Conservation (phyloP, 1,140 invertebrate species). For the Lasaia peninsularis region DNA sequence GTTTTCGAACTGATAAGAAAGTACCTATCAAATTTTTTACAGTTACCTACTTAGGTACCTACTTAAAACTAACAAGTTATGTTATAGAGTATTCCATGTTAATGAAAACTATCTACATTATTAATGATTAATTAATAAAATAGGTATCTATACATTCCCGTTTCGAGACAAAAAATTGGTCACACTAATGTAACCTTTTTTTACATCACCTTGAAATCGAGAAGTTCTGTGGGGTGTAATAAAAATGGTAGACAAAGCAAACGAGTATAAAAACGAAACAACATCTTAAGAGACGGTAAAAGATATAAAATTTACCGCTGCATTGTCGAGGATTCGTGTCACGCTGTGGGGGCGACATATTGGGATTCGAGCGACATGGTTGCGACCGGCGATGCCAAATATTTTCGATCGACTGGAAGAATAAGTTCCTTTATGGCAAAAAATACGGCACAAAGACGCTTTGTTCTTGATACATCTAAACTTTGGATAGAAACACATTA, state of each 20-base stretch:
- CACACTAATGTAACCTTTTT: neutral
- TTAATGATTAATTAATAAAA: too few relatives aligned
- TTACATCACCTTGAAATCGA: slow-evolving; percentile 20
- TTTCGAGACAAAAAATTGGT: too few relatives aligned
- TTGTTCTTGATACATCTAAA: neutral
- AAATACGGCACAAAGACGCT: neutral
- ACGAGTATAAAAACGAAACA: slow-evolving; percentile 24
- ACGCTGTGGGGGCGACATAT: slow-evolving; percentile 41
- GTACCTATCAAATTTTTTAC: too few relatives aligned
- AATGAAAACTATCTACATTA: too few relatives aligned
- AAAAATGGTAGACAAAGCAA: slow-evolving; percentile 18
- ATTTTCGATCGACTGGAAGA: slow-evolving; percentile 8
- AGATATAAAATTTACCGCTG: slow-evolving; percentile 38
- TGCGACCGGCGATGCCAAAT: slow-evolving; percentile 24
- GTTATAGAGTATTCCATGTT: too few relatives aligned
- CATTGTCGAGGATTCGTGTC: slow-evolving; percentile 35
- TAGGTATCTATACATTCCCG: too few relatives aligned
- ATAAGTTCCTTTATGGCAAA: neutral
- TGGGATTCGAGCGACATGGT: slow-evolving; percentile 45
- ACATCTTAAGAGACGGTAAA: slow-evolving; percentile 22
- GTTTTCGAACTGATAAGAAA: too few relatives aligned
- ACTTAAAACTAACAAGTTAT: too few relatives aligned
- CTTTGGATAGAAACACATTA: too few relatives aligned
- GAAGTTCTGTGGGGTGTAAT: slow-evolving; percentile 20
- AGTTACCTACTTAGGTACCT: too few relatives aligned